Conservation (phyloP, 2,113 vertebrate species). For the Brachyhypopomus occidentalis region DNA sequence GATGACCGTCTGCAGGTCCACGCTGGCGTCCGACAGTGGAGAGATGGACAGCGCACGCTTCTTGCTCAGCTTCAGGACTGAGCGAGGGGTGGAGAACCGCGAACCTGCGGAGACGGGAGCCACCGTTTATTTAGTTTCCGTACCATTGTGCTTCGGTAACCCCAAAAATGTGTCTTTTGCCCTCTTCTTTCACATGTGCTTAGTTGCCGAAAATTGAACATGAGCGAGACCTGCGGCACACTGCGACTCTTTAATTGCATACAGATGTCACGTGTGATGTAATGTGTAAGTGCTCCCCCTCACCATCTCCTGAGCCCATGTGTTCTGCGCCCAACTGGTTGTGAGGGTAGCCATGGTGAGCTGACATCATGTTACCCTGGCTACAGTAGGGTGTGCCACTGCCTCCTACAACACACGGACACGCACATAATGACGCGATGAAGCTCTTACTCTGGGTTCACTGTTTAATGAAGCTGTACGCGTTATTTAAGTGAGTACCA, state of each 20-base stretch:
- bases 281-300: conserved; percentile 52
- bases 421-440: background rate
- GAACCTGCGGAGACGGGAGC: conserved; percentile 70
- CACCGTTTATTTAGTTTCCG: background rate
- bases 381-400: conserved; percentile 82
- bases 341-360: conserved; percentile 79
- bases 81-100: conserved; percentile 87
- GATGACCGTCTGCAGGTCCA: conserved; percentile 96
- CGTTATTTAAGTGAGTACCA: no score
- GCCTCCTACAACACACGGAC: conserved; percentile 71
- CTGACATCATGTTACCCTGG: conserved; percentile 80
- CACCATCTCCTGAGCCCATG: conserved; percentile 79
- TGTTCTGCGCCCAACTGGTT: conserved; percentile 75
- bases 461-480: no score
- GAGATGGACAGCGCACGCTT: conserved; percentile 96
- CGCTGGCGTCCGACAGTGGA: conserved; percentile 90
- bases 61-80: conserved; percentile 88
- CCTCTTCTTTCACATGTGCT: no score
- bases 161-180: no score
- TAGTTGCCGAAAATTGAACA: background rate
- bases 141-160: no score
- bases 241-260: background rate
- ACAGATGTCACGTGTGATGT: background rate
- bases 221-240: background rate
- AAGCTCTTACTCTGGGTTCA: no score